These are phyloP conservation scores for Eurypyga helias DNA, from an alignment of 2,113 vertebrate genomes.

Conservation along the genomic window DNA sequence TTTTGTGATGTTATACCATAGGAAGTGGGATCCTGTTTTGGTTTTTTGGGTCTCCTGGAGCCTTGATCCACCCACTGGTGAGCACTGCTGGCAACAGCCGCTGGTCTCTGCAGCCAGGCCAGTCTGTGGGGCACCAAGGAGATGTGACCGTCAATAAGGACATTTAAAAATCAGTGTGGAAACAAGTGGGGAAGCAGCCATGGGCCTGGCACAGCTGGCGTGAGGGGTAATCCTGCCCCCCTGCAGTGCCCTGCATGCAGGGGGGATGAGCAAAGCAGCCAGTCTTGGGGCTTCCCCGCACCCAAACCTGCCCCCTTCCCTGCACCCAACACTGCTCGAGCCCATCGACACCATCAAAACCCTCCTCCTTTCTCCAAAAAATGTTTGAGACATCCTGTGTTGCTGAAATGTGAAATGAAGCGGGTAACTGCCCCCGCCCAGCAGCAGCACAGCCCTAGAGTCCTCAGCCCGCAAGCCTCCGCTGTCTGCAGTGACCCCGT, in stretches of 20 bases:
- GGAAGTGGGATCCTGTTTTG: not conserved
- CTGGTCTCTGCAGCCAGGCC: not conserved
- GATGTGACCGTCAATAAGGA: not conserved
- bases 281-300: not conserved
- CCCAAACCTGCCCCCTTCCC: too few species aligned
- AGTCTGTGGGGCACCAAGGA: rapidly evolving
- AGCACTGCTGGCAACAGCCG: not conserved
- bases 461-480: not conserved
- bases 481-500: rapidly evolving
- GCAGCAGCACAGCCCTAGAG: not conserved
- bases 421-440: not conserved
- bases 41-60: not conserved
- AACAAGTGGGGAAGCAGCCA: not conserved
- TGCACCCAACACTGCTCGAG: not conserved
- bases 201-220: not conserved
- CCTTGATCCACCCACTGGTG: not conserved
- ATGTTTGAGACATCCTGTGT: not conserved
- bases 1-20: not conserved
- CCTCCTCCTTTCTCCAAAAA: not conserved
- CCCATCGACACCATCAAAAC: not conserved
- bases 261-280: not conserved
- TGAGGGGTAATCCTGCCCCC: not conserved
- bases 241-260: rapidly evolving
- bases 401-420: not conserved
- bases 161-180: not conserved